Evolutionary conservation across 2,113 vertebrate genomes (phyloP).

Genomic region (Tupaia chinensis): DNA sequence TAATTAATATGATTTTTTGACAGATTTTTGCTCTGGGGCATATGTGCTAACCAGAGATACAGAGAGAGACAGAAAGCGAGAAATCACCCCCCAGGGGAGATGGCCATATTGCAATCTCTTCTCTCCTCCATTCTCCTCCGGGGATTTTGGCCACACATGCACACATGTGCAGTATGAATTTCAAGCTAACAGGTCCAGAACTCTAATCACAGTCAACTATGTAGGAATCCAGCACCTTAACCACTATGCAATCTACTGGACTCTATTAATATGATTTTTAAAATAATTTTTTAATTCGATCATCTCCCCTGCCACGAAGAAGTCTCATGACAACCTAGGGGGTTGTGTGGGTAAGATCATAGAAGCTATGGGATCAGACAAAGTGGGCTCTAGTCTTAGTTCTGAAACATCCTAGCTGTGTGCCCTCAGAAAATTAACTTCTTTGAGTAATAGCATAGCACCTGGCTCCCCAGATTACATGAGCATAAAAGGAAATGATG

Average conservation of each 20-base stretch:
- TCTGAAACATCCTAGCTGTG: neutral
- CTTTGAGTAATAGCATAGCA: constrained; percentile 11
- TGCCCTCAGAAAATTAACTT: constrained; percentile 4
- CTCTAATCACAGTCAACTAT: too few relatives aligned
- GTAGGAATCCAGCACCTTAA: too few relatives aligned
- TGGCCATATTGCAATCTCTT: too few relatives aligned
- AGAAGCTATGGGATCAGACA: neutral
- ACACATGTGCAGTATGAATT: too few relatives aligned
- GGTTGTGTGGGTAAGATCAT: neutral
- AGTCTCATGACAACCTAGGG: neutral
- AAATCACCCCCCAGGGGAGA: too few relatives aligned
- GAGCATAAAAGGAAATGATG: neutral
- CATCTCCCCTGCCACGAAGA: neutral
- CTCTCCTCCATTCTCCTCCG: too few relatives aligned
- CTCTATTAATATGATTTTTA: neutral
- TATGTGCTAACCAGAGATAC: too few relatives aligned
- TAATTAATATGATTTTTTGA: neutral
- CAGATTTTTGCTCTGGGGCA: too few relatives aligned
- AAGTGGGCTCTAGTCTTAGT: neutral
- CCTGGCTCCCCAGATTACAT: neutral
- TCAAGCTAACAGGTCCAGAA: too few relatives aligned
- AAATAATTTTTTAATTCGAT: neutral
- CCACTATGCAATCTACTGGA: too few relatives aligned
- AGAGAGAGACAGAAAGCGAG: too few relatives aligned
- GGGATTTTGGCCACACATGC: too few relatives aligned